A percentile compares a stretch with the other conserved stretches of the same genome.
Conservation (phyloP, 2,797 vertebrate genomes). For the Parambassis ranga region DNA sequence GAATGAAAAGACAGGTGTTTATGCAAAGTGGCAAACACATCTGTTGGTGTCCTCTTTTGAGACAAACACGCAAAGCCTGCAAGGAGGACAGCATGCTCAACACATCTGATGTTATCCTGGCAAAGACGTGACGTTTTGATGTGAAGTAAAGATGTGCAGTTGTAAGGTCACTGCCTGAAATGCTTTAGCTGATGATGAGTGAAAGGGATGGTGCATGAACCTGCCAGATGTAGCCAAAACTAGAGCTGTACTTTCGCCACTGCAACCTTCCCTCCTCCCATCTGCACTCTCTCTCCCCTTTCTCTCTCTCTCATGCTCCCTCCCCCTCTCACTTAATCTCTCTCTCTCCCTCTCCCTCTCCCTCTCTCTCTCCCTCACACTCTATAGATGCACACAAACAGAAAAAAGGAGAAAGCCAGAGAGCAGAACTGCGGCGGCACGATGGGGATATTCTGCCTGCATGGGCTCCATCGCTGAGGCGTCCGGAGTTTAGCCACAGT, state of each 20-base stretch:
- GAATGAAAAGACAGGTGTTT: neutral
- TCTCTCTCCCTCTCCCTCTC: slow-evolving; percentile 23
- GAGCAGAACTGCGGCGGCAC: slow-evolving; percentile 64
- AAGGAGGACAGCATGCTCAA: neutral
- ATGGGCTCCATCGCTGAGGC: slow-evolving; percentile 69
- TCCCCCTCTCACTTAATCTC: slow-evolving; percentile 54
- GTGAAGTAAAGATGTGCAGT: slow-evolving; percentile 22
- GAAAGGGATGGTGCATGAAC: slow-evolving; percentile 54
- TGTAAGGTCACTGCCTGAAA: slow-evolving; percentile 41
- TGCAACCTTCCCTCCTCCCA: slow-evolving; percentile 51
- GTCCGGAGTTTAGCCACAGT: slow-evolving; percentile 63
- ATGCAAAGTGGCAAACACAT: neutral
- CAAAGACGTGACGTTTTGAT: neutral
- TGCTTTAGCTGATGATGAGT: slow-evolving; percentile 42
- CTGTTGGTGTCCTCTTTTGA: neutral
- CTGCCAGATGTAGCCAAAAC: slow-evolving; percentile 63
- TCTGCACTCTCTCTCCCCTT: slow-evolving; percentile 1
- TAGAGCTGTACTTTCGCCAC: slow-evolving; percentile 59
- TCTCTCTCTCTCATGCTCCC: slow-evolving; percentile 33
- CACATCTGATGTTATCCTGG: neutral
- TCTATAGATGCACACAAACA: slow-evolving; percentile 45
- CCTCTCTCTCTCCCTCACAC: slow-evolving; percentile 14
- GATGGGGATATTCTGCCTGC: slow-evolving; percentile 78
- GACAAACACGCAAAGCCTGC: neutral
- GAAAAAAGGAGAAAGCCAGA: slow-evolving; percentile 56